Conservation (phyloP, 1,140 invertebrate species). For the Aphelenchoides avenae region DNA sequence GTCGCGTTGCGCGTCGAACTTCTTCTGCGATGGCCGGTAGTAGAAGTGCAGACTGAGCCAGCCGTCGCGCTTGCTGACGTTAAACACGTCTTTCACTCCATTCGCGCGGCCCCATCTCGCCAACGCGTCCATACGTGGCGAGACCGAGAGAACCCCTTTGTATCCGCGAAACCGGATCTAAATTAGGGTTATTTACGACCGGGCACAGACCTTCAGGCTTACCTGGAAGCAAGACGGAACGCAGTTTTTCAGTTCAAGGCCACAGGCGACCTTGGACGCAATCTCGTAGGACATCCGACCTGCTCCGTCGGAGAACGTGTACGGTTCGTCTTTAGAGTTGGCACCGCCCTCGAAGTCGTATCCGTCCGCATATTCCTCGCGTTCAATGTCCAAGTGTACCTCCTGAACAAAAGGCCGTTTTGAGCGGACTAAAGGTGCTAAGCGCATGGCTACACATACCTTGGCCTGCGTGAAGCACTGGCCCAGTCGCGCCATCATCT, state of each 20-base stretch:
- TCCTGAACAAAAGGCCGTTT: too few species aligned
- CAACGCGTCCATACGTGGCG: slow-evolving; percentile 21
- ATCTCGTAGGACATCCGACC: slow-evolving; percentile 23
- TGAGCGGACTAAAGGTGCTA: not conserved
- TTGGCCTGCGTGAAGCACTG: slow-evolving; percentile 43
- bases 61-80: not conserved
- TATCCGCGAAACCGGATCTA: slow-evolving; percentile 35
- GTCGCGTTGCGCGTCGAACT: slow-evolving; percentile 19
- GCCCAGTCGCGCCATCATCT: slow-evolving; percentile 44
- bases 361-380: slow-evolving; percentile 17
- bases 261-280: slow-evolving; percentile 23
- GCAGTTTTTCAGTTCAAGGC: slow-evolving; percentile 7
- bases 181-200: slow-evolving; percentile 4
- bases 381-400: too few species aligned
- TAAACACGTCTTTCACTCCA: not conserved
- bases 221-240: slow-evolving; percentile 39
- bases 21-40: slow-evolving; percentile 32
- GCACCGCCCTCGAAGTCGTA: slow-evolving; percentile 30
- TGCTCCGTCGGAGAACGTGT: slow-evolving; percentile 43
- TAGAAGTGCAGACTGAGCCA: slow-evolving; percentile 12
- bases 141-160: slow-evolving; percentile 33
- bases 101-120: slow-evolving; percentile 11
- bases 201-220: not conserved
- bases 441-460: slow-evolving; percentile 4
- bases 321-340: slow-evolving; percentile 22